Conservation (phyloP, 2,797 vertebrate genomes). For the Cryptoprocta ferox region DNA sequence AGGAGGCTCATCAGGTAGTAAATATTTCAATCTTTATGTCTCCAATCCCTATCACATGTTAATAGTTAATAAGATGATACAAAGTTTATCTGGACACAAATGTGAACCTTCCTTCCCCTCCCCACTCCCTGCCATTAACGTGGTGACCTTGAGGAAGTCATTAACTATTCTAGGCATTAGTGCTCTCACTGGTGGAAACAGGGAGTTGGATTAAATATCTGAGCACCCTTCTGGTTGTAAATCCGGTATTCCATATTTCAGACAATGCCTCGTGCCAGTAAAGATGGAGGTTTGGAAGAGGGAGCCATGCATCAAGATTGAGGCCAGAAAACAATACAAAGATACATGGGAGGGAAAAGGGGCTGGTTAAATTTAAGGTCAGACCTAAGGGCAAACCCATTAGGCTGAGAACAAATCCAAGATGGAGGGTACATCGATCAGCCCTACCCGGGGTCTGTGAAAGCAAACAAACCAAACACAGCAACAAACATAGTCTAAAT, state of each 20-base stretch:
- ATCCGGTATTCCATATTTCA: background rate
- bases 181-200: background rate
- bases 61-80: constrained; percentile 19
- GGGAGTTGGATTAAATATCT: background rate
- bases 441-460: background rate
- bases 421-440: background rate
- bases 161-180: background rate
- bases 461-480: background rate
- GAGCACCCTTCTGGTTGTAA: background rate
- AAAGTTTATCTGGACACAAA: background rate
- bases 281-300: background rate
- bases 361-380: background rate
- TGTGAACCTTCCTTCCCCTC: background rate
- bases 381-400: background rate
- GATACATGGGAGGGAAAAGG: background rate
- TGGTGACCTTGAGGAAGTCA: background rate
- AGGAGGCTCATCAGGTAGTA: background rate
- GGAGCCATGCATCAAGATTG: background rate
- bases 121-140: background rate
- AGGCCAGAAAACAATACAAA: background rate
- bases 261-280: background rate
- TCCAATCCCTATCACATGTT: background rate
- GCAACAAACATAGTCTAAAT: background rate
- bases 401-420: background rate
- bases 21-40: constrained; percentile 7